Conservation (phyloP, 2,888 invertebrate genomes). For the Drosophila antonietae region DNA sequence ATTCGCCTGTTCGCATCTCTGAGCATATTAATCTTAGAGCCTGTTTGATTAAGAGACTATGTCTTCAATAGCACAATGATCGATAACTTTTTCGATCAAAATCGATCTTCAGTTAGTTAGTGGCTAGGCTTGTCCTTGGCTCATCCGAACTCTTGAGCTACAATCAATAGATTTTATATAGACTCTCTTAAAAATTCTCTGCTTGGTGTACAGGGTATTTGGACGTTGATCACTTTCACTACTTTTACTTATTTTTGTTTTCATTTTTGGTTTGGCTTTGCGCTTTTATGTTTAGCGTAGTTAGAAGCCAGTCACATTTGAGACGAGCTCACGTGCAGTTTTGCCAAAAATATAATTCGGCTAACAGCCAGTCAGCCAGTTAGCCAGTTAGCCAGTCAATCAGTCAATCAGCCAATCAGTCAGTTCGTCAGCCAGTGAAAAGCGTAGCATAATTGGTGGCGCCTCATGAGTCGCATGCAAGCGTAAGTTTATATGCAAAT, state of each 20-base stretch:
- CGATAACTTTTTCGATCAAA: neutral
- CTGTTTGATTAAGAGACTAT: neutral
- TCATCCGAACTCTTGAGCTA: neutral
- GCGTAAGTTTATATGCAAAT: slow-evolving; percentile 75
- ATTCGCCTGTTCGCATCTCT: neutral
- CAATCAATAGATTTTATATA: neutral
- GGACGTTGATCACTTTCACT: neutral
- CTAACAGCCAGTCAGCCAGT: slow-evolving; percentile 3
- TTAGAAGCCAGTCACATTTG: slow-evolving; percentile 66
- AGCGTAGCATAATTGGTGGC: slow-evolving; percentile 66
- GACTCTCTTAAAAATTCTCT: neutral
- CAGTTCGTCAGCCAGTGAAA: slow-evolving; percentile 7
- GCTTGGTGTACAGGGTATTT: neutral
- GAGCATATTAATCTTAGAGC: neutral
- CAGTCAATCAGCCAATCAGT: slow-evolving; percentile 7
- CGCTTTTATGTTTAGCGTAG: slow-evolving; percentile 68
- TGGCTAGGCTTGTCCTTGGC: too few relatives aligned
- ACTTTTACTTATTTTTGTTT: neutral
- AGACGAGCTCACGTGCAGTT: slow-evolving; percentile 73
- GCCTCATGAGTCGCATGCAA: slow-evolving; percentile 80
- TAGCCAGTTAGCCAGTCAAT: slow-evolving; percentile 8
- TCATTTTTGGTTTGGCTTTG: slow-evolving; percentile 50
- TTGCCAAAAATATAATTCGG: slow-evolving; percentile 46
- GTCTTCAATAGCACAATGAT: neutral
- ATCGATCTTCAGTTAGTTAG: neutral